phyloP scores from a whole-genome alignment of 2,113 vertebrate species.

The Actenoides lindsayi region DNA sequence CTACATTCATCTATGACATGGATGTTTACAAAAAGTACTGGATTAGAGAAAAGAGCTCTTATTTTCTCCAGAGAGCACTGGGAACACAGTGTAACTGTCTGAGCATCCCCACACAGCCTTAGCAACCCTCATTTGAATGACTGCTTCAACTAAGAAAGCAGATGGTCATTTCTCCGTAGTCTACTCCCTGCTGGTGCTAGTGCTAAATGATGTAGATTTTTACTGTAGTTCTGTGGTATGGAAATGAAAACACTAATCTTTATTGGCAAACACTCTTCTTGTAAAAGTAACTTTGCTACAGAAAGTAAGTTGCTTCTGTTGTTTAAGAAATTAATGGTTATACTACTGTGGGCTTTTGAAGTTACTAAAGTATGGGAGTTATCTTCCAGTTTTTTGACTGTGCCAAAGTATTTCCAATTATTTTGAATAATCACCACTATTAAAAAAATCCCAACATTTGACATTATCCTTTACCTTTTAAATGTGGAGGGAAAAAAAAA shows the following conservation, averaged over 20 bases:
- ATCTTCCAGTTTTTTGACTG: not conserved
- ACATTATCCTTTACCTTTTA: not conserved
- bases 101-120: not conserved
- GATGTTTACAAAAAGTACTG: not conserved
- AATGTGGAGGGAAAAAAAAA: not conserved
- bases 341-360: not conserved
- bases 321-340: not conserved
- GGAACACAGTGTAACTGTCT: not conserved
- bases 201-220: not conserved
- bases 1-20: not conserved
- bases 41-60: not conserved
- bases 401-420: not conserved
- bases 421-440: not conserved
- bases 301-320: not conserved
- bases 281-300: not conserved
- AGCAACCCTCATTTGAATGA: not conserved
- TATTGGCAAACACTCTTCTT: not conserved
- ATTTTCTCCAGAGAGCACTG: not conserved
- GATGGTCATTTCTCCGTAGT: not conserved
- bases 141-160: slow-evolving; percentile 39
- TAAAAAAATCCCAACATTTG: not conserved
- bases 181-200: not conserved
- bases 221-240: not conserved
- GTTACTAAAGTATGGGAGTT: not conserved
- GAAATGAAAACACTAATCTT: not conserved